A percentile compares a stretch with the other conserved stretches of the same genome.
Conservation (phyloP, 2,888 invertebrate genomes). For the Pilophorus perplexus region DNA sequence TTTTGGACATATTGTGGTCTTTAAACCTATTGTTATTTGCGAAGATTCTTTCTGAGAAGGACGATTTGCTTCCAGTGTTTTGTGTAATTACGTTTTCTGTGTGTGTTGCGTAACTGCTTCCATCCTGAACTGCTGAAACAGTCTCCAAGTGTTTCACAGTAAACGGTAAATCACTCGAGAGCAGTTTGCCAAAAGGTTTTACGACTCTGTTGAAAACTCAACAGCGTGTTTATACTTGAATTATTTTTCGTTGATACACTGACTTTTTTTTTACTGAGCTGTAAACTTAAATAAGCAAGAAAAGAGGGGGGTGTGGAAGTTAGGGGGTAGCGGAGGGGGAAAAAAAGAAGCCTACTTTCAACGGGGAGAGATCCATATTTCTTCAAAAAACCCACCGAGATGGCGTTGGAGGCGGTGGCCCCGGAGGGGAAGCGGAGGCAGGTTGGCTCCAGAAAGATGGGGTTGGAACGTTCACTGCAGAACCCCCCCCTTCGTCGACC, state of each 20-base stretch:
- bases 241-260: slow-evolving; percentile 33
- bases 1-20: too few relatives aligned
- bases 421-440: slow-evolving; percentile 25
- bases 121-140: too few relatives aligned
- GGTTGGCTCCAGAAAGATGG: slow-evolving; percentile 40
- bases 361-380: slow-evolving; percentile 40
- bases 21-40: too few relatives aligned
- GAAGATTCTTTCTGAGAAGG: too few relatives aligned
- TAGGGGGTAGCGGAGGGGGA: not conserved
- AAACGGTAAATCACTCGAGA: too few relatives aligned
- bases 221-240: slow-evolving; percentile 31
- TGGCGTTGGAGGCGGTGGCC: slow-evolving; percentile 16
- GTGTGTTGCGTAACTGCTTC: too few relatives aligned
- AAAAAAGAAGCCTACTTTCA: slow-evolving; percentile 36
- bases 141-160: too few relatives aligned
- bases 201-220: slow-evolving; percentile 33
- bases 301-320: not conserved
- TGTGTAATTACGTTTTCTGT: too few relatives aligned
- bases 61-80: too few relatives aligned
- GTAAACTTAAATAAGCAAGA: slow-evolving; percentile 40
- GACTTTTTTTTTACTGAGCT: slow-evolving; percentile 37
- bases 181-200: slow-evolving; percentile 20
- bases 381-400: slow-evolving; percentile 25
- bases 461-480: slow-evolving; percentile 34
- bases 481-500: slow-evolving; percentile 24